phyloP scores from a whole-genome alignment of 2,113 vertebrate species.

The Albula glossodonta region DNA sequence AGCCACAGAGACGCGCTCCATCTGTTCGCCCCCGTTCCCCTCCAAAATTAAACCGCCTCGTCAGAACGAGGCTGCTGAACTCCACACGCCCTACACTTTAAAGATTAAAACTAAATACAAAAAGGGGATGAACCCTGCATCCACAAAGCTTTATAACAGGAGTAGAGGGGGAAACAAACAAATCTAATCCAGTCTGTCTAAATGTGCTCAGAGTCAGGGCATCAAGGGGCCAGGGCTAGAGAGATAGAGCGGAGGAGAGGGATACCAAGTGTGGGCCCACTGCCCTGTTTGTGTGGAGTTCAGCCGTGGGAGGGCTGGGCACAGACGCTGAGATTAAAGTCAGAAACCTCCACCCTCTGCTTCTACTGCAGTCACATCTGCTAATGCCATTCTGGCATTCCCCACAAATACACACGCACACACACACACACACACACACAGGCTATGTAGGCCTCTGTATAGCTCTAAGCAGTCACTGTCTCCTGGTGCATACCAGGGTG shows the following conservation, averaged over 20 bases:
- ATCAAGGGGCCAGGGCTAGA: background rate
- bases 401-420: conserved; percentile 9
- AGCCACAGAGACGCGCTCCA: conserved; percentile 48
- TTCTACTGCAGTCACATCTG: conserved; percentile 4
- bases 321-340: background rate
- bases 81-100: conserved; percentile 51
- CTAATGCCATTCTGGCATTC: background rate
- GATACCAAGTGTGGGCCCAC: background rate
- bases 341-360: background rate
- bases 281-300: background rate
- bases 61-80: conserved; percentile 46
- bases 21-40: conserved; percentile 49
- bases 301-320: background rate
- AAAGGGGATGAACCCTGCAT: conserved; percentile 44
- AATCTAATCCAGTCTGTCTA: background rate
- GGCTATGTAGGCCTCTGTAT: background rate
- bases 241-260: conserved; percentile 4
- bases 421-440: conserved; percentile 15
- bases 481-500: conserved; percentile 21
- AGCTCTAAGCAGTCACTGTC: background rate
- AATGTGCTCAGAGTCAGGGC: background rate
- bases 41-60: background rate
- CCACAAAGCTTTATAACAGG: conserved; percentile 41
- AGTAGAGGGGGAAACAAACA: conserved; percentile 13
- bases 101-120: conserved; percentile 47